These are phyloP conservation scores for Amblyjoppa proteus DNA, from an alignment of 2,888 invertebrate species.

Conservation along the genomic window DNA sequence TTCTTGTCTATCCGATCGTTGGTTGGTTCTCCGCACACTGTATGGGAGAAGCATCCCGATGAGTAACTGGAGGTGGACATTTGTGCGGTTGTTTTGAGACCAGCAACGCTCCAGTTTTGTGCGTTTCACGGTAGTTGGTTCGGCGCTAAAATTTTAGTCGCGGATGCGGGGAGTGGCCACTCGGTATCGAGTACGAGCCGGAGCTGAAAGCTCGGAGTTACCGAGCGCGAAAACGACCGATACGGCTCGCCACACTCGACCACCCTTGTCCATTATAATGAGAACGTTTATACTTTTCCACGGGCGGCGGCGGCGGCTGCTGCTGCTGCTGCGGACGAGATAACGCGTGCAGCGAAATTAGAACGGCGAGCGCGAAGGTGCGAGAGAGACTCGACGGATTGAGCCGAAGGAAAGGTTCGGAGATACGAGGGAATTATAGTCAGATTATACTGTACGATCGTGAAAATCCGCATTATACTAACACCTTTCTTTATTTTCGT, in stretches of 20 bases:
- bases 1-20: neutral
- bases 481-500: conserved; percentile 11
- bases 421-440: conserved; percentile 32
- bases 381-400: conserved; percentile 10
- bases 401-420: conserved; percentile 17
- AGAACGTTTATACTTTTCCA: conserved; percentile 51
- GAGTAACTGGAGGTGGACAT: neutral
- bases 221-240: conserved; percentile 12
- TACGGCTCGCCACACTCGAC: conserved; percentile 30
- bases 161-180: neutral
- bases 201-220: conserved; percentile 1
- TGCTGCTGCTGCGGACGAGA: conserved; percentile 37
- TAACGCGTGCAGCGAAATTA: conserved; percentile 44
- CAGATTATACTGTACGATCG: conserved; percentile 21
- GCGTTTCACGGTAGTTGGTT: conserved; percentile 5
- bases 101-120: neutral
- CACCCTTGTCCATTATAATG: conserved; percentile 50
- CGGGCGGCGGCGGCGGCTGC: neutral
- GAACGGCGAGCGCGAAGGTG: neutral
- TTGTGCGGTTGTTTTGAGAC: neutral
- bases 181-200: conserved; percentile 3
- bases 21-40: neutral
- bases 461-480: conserved; percentile 20
- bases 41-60: neutral
- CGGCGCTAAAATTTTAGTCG: conserved; percentile 4